Conservation (phyloP, 1,140 invertebrate species). For the Solen grandis region DNA sequence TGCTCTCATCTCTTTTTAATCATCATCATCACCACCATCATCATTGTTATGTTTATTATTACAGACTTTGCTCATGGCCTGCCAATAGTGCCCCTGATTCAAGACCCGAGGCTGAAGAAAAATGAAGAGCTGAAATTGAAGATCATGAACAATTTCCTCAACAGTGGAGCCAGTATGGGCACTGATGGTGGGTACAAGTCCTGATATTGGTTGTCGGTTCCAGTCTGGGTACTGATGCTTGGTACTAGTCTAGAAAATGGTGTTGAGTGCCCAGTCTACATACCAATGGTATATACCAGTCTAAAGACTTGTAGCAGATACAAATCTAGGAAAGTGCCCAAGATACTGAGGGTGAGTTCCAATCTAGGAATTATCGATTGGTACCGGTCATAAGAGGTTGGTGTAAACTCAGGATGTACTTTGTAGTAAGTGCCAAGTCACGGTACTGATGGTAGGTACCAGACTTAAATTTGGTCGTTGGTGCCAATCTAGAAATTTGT, state of each 20-base stretch:
- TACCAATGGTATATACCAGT: too few relatives aligned
- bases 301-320: too few relatives aligned
- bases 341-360: too few relatives aligned
- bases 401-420: too few relatives aligned
- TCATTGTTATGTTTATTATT: constrained; percentile 35
- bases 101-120: constrained; percentile 33
- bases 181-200: constrained; percentile 19
- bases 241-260: not conserved
- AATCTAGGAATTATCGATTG: too few relatives aligned
- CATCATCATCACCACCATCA: constrained; percentile 26
- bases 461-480: too few relatives aligned
- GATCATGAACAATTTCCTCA: constrained; percentile 57
- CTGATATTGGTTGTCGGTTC: constrained; percentile 30
- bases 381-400: too few relatives aligned
- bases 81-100: constrained; percentile 42
- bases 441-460: too few relatives aligned
- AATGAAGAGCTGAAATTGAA: constrained; percentile 50
- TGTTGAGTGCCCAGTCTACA: too few relatives aligned
- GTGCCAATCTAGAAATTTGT: too few relatives aligned
- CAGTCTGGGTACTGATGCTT: constrained; percentile 23
- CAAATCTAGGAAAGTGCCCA: too few relatives aligned
- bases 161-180: constrained; percentile 48
- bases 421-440: too few relatives aligned
- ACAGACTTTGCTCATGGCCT: constrained; percentile 51
- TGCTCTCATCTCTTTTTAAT: constrained; percentile 43